Conservation (phyloP, 2,113 vertebrate genomes). For the Elephantulus edwardii region DNA sequence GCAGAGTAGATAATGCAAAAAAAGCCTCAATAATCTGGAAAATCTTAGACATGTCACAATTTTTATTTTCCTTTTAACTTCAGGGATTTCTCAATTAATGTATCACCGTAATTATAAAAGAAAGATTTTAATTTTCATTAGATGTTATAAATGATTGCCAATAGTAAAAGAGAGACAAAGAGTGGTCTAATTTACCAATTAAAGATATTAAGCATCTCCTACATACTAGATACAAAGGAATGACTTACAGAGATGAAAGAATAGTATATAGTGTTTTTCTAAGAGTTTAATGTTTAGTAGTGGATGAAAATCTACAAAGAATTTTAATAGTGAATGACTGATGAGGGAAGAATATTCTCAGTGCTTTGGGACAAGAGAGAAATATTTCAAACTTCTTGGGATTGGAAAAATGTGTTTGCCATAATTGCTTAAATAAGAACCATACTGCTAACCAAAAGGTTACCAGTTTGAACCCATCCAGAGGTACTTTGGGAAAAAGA, state of each 20-base stretch:
- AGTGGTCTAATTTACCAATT: background rate
- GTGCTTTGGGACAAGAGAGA: background rate
- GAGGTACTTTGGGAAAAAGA: background rate
- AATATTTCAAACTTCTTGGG: background rate
- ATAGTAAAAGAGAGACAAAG: background rate
- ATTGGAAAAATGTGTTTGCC: background rate
- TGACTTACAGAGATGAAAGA: background rate
- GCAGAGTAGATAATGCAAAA: conserved; percentile 30
- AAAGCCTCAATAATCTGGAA: conserved; percentile 31
- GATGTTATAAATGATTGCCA: background rate
- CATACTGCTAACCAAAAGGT: background rate
- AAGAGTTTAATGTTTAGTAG: background rate
- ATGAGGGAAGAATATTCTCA: conserved; percentile 4
- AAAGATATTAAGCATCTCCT: background rate
- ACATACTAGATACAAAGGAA: background rate
- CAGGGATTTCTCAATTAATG: no score
- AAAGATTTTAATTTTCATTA: no score
- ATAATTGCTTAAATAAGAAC: background rate
- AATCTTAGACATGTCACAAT: conserved; percentile 1
- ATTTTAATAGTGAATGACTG: background rate
- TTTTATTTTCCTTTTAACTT: background rate
- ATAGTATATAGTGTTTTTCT: background rate
- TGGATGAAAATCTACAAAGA: background rate
- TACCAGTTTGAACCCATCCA: background rate
- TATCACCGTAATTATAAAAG: no score